Evolutionary conservation across 2,113 vertebrate species (phyloP).

Genomic region (Euleptes europaea): DNA sequence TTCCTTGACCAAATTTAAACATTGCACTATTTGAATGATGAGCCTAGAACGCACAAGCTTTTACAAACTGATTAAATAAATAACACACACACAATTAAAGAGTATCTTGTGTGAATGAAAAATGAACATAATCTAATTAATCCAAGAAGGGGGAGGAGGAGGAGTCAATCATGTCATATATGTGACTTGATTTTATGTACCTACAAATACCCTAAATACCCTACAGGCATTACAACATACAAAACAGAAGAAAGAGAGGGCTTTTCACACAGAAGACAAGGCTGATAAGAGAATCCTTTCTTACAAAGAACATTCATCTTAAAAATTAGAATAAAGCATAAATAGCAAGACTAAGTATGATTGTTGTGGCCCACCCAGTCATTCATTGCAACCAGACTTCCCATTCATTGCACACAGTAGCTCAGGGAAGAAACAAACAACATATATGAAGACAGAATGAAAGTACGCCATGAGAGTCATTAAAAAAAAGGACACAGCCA

Average conservation of each 20-base stretch:
- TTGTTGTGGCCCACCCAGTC: background rate
- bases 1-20: background rate
- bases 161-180: background rate
- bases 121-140: background rate
- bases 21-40: background rate
- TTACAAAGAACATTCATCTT: background rate
- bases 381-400: constrained; percentile 7
- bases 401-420: constrained; percentile 1
- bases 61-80: background rate
- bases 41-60: background rate
- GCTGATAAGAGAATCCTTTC: background rate
- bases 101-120: background rate
- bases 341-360: constrained; percentile 14
- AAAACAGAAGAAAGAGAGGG: background rate
- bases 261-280: background rate
- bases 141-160: background rate
- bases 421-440: background rate
- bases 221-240: background rate
- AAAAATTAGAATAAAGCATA: constrained; percentile 8
- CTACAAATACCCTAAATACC: background rate
- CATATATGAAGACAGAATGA: background rate
- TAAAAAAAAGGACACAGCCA: background rate
- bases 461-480: constrained; percentile 26
- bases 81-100: background rate
- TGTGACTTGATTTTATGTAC: background rate